phyloP scores from a whole-genome alignment of 64 coral and sea anemone species.

The Dendronephthya gigantea region DNA sequence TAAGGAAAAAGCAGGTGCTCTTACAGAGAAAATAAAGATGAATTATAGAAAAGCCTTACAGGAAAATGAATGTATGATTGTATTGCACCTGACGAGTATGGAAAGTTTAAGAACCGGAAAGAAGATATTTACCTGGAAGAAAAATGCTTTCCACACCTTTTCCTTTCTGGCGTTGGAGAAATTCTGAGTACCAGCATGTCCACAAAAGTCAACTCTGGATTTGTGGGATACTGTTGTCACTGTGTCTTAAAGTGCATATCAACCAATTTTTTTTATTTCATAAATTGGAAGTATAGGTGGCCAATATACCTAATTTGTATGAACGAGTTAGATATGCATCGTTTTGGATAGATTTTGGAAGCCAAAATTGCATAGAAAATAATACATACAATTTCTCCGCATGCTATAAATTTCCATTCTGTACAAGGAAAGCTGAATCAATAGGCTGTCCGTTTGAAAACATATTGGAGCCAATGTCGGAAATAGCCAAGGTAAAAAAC shows the following conservation, averaged over 20 bases:
- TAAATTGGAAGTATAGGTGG: too few relatives aligned
- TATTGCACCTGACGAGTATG: not conserved
- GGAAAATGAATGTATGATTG: constrained; percentile 8
- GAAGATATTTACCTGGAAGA: constrained; percentile 3
- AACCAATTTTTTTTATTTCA: too few relatives aligned
- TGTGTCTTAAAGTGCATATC: not conserved
- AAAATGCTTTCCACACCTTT: constrained; percentile 7
- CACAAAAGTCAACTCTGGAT: not conserved
- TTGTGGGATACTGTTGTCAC: not conserved
- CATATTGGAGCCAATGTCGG: too few relatives aligned
- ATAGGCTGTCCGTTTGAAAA: not conserved
- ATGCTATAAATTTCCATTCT: too few relatives aligned
- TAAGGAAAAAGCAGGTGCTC: not conserved
- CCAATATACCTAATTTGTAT: too few relatives aligned
- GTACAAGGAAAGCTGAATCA: too few relatives aligned
- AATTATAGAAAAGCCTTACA: not conserved
- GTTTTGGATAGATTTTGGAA: too few relatives aligned
- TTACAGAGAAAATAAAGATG: not conserved
- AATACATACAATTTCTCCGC: too few relatives aligned
- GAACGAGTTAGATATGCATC: too few relatives aligned
- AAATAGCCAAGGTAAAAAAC: too few relatives aligned
- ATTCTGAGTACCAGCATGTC: not conserved
- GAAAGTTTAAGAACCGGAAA: constrained; percentile 6
- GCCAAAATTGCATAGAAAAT: too few relatives aligned
- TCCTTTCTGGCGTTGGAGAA: not conserved